Evolutionary conservation across 2,113 vertebrate genomes (phyloP).

Genomic region (Lepus europaeus): DNA sequence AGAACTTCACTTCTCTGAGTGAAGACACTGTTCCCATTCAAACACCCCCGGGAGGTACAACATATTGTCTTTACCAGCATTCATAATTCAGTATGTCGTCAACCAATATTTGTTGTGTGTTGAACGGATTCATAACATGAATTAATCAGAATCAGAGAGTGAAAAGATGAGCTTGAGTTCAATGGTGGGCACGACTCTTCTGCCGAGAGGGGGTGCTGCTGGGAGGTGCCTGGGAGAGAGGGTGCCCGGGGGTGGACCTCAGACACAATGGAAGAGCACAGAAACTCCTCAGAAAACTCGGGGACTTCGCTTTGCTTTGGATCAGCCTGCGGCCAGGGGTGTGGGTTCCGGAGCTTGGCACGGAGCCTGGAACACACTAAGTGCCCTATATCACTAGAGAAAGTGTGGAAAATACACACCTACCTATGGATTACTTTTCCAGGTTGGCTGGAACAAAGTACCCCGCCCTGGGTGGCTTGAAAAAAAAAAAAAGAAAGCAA

Average conservation of each 20-base stretch:
- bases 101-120: slow-evolving; percentile 64
- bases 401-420: background rate
- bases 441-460: background rate
- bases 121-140: slow-evolving; percentile 49
- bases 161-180: background rate
- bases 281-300: background rate
- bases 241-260: rapidly evolving
- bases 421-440: background rate
- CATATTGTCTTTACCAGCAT: background rate
- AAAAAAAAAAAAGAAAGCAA: background rate
- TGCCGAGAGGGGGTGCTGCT: background rate
- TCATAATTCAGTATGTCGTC: slow-evolving; percentile 53
- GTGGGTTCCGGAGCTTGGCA: slow-evolving; percentile 2
- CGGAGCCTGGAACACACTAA: background rate
- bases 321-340: background rate
- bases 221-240: too few relatives aligned
- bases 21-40: background rate
- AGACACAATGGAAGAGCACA: rapidly evolving
- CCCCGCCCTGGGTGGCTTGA: background rate
- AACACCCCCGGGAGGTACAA: slow-evolving; percentile 40
- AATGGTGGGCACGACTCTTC: rapidly evolving
- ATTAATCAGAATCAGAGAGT: background rate
- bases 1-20: background rate
- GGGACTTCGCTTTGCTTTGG: background rate
- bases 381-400: background rate